Conservation (phyloP, 92 coral and sea anemone species). For the Bergia sp. region DNA sequence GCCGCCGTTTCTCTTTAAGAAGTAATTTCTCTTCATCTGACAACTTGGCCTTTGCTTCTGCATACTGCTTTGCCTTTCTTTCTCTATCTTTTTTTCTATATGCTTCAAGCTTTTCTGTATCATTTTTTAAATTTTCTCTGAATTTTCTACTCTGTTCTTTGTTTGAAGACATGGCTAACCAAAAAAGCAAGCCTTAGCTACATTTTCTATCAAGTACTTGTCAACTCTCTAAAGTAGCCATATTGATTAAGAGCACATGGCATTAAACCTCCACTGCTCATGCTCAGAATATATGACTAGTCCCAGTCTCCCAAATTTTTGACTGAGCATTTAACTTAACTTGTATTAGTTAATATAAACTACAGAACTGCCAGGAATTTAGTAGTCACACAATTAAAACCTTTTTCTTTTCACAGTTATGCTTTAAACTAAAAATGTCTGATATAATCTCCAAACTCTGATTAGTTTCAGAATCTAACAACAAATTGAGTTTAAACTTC, state of each 20-base stretch:
- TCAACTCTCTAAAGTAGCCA: neutral
- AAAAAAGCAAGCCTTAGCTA: neutral
- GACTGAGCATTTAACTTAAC: constrained; percentile 16
- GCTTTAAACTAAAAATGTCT: too few relatives aligned
- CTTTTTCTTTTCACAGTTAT: too few relatives aligned
- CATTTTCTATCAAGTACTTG: neutral
- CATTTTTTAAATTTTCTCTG: constrained; percentile 46
- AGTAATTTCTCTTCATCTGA: constrained; percentile 4
- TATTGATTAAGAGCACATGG: neutral
- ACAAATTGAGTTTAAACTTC: too few relatives aligned
- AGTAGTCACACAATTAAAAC: too few relatives aligned
- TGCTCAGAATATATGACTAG: neutral
- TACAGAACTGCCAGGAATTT: constrained; percentile 26
- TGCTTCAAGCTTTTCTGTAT: constrained; percentile 44
- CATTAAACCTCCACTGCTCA: constrained; percentile 8
- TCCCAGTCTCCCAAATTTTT: constrained; percentile 1
- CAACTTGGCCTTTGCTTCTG: constrained; percentile 38
- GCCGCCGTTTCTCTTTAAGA: constrained; percentile 1
- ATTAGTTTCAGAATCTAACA: too few relatives aligned
- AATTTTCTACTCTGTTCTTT: constrained; percentile 52
- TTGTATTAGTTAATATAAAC: constrained; percentile 16
- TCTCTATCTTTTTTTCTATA: constrained; percentile 46
- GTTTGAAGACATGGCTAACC: neutral
- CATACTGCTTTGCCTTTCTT: constrained; percentile 40
- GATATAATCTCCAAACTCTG: too few relatives aligned